Conservation (phyloP, 2,888 invertebrate genomes). For the Julus scandinavius region DNA sequence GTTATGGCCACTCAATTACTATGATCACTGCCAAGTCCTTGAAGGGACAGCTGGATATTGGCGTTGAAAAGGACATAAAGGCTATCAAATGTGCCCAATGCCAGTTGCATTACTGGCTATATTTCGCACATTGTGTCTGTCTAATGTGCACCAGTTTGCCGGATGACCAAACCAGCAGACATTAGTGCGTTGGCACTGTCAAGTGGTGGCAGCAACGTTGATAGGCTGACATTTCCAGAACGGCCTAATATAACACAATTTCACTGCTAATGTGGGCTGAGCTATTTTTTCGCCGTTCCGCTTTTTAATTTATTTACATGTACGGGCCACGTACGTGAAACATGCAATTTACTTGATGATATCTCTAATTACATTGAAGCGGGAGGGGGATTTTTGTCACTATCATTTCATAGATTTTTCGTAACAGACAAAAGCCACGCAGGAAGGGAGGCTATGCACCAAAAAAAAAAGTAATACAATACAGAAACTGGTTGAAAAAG, state of each 20-base stretch:
- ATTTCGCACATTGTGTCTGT: slow-evolving; percentile 18
- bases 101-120: neutral
- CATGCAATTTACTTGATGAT: slow-evolving; percentile 37
- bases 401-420: slow-evolving; percentile 43
- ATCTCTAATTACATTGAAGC: slow-evolving; percentile 35
- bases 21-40: neutral
- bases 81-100: neutral
- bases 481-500: slow-evolving; percentile 31
- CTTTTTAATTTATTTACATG: slow-evolving; percentile 5
- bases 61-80: neutral
- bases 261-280: neutral
- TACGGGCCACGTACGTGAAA: neutral
- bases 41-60: neutral
- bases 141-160: neutral
- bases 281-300: neutral
- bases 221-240: neutral
- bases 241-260: neutral
- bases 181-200: neutral
- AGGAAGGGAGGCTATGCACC: slow-evolving; percentile 17
- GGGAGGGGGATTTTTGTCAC: slow-evolving; percentile 42
- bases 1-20: neutral
- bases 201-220: neutral
- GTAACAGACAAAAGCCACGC: neutral
- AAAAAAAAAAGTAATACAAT: neutral
- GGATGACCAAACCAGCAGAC: neutral